These are phyloP conservation scores for Mechanitis messenoides DNA, from an alignment of 2,888 invertebrate species.

Conservation along the genomic window DNA sequence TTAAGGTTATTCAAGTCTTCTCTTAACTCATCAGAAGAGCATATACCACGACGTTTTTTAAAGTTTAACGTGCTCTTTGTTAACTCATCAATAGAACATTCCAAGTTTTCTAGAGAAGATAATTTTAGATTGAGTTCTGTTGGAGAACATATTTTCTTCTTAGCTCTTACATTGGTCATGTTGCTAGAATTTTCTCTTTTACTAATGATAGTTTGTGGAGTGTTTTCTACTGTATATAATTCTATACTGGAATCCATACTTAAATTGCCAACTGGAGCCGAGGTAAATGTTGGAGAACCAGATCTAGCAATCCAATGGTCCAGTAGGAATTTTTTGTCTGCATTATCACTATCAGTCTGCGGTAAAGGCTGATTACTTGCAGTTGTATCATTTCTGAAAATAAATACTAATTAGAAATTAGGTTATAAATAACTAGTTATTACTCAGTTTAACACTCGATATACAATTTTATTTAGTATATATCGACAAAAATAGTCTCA, in stretches of 20 bases:
- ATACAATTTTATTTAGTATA: no score
- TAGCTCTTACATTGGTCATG: conserved; percentile 46
- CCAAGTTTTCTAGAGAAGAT: conserved; percentile 58
- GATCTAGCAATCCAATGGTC: conserved; percentile 74
- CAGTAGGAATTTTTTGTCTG: conserved; percentile 71
- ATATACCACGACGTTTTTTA: conserved; percentile 76
- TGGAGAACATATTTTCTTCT: conserved; percentile 67
- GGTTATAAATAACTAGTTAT: no score
- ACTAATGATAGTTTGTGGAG: conserved; percentile 49
- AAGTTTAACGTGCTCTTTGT: conserved; percentile 62
- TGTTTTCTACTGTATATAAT: conserved; percentile 69
- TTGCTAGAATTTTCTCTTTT: conserved; percentile 44
- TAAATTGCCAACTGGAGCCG: conserved; percentile 63
- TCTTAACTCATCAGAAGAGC: conserved; percentile 72
- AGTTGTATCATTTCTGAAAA: conserved; percentile 37
- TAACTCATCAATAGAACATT: conserved; percentile 68
- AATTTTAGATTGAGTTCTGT: conserved; percentile 68
- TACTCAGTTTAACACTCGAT: no score
- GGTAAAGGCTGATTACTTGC: conserved; percentile 38
- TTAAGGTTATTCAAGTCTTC: conserved; percentile 59
- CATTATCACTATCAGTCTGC: conserved; percentile 58
- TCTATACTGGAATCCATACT: conserved; percentile 68
- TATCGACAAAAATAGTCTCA: no score
- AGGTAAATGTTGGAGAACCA: conserved; percentile 68
- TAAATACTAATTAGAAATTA: not conserved